phyloP scores from a whole-genome alignment of 2,113 vertebrate genomes.

The Atractosteus spatula region DNA sequence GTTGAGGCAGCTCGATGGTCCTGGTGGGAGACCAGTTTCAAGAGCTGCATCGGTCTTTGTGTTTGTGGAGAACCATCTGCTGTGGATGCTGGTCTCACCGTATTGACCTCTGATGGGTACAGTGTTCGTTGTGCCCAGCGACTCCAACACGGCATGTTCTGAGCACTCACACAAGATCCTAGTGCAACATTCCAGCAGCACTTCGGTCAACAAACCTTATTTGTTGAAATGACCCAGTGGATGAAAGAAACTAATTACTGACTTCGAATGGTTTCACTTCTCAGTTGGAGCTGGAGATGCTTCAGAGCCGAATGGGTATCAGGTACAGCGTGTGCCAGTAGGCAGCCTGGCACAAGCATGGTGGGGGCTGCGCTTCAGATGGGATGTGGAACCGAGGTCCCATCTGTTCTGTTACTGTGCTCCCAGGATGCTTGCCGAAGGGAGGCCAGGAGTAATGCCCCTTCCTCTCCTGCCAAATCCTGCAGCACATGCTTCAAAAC shows the following conservation, averaged over 20 bases:
- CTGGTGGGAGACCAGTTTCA: background rate
- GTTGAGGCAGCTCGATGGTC: background rate
- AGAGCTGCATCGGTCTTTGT: background rate
- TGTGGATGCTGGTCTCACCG: background rate
- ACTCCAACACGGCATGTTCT: background rate
- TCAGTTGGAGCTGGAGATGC: background rate
- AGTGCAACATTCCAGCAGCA: no score
- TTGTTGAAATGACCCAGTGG: background rate
- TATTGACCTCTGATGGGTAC: background rate
- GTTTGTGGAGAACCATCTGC: background rate
- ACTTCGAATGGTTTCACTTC: background rate
- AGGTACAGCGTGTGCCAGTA: background rate
- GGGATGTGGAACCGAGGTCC: conserved; percentile 1
- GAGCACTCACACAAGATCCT: background rate
- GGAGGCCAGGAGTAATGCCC: conserved; percentile 8
- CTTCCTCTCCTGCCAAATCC: conserved; percentile 2
- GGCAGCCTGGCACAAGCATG: background rate
- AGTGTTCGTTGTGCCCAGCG: background rate
- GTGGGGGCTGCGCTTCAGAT: conserved; percentile 7
- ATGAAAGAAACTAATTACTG: background rate
- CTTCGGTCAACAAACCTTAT: no score
- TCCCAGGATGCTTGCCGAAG: background rate
- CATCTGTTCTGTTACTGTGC: conserved; percentile 4
- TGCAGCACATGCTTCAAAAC: background rate
- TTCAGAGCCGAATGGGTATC: background rate